Evolutionary conservation across 2,797 vertebrate species (phyloP), one percentile per base, ranked within the genome.

Genomic region (Enteromius paludinosus): DNA sequence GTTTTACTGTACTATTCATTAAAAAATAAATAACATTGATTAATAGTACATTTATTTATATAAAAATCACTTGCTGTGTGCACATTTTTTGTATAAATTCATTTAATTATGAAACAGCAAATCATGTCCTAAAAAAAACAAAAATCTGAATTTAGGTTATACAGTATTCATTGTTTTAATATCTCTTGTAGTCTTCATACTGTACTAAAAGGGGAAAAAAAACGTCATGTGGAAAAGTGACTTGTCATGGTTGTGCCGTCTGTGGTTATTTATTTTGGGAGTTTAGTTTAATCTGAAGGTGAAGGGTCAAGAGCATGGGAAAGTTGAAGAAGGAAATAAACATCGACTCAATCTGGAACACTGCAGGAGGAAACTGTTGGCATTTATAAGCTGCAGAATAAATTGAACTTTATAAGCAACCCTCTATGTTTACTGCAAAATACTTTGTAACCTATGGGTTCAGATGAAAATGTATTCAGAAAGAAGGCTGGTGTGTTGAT

Each of bases 401-500:
- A 28, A 28, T 15, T 61, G 0, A 15, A 61, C 25, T 17, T 62
- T 8, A 30, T 28, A 62, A 62, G 5, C 2, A 62, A 62, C 59
- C 30, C 25, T 15, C 59, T 30, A 28, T 61, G 59, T 17, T n/a
- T n/a, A n/a, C n/a, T n/a, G n/a, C n/a, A n/a, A 49, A 20, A 71
- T 49, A 20, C 9, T 49, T 11, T 20, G 17, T 45, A 8, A 66
- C 11, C 35, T 68, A 68, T 41, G 20, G 7, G 56, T 62, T 79
- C 79, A 61, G 18, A 64, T 43, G 1, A 61, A 12, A 45, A 15
- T 81, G 73, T 76, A 62, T 91, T 54, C 78, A 80, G 72, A 84
- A 79, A 90, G 20, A 79, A 5, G 82, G 91, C 92, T 73, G 90
- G 88, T 66, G 66, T 84, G 90, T 92, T 87, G 90, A 91, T 91